A percentile compares a stretch with the other conserved stretches of the same genome.
Evolutionary conservation across 2,113 vertebrate genomes (phyloP).

Genomic region (Entomyzon cyanotis): DNA sequence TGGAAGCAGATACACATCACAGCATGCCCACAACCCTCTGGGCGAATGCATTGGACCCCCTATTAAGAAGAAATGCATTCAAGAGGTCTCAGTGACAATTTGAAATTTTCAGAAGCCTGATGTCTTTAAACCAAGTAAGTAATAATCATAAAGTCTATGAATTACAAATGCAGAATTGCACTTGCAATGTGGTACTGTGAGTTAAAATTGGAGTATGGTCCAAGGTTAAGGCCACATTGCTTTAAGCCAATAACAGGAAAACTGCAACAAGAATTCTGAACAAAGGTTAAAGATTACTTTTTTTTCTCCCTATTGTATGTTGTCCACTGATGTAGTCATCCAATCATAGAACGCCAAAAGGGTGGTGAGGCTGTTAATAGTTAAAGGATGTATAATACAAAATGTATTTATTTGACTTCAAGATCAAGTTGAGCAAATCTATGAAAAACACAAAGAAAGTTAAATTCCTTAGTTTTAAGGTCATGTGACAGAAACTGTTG

Average conservation of each 20-base stretch:
- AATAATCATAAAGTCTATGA: not conserved
- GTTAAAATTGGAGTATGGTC: not conserved
- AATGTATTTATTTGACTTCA: not conserved
- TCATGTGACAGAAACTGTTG: not conserved
- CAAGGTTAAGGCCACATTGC: not conserved
- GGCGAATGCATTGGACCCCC: accelerated
- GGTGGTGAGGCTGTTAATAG: not conserved
- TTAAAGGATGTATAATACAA: not conserved
- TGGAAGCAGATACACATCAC: not conserved
- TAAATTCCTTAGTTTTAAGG: not conserved
- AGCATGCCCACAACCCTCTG: too few species aligned
- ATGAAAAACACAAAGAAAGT: not conserved
- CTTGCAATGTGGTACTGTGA: not conserved
- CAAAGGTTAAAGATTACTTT: not conserved
- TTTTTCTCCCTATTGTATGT: not conserved
- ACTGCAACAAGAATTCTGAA: not conserved
- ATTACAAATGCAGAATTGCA: not conserved
- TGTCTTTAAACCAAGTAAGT: not conserved
- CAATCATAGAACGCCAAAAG: not conserved
- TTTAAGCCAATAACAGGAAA: not conserved
- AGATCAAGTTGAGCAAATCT: not conserved
- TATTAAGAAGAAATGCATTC: not conserved
- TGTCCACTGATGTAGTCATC: not conserved
- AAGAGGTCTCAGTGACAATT: not conserved
- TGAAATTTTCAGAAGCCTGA: not conserved